These are phyloP conservation scores for Anseranas semipalmata DNA, from an alignment of 2,113 vertebrate genomes.

Conservation along the genomic window DNA sequence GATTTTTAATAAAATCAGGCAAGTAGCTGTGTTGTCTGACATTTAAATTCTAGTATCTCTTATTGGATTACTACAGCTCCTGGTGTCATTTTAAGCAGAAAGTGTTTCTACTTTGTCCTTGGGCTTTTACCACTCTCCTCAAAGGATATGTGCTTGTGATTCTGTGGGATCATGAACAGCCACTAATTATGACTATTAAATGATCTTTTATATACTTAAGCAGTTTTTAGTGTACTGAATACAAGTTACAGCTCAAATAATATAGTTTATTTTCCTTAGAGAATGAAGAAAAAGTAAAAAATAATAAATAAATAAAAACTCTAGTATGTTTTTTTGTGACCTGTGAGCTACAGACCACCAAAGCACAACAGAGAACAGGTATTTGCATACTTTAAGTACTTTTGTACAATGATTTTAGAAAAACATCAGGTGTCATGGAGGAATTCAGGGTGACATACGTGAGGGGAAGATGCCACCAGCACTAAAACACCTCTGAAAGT, in stretches of 20 bases:
- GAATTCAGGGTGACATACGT: background rate
- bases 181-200: background rate
- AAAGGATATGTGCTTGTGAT: background rate
- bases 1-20: background rate
- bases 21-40: background rate
- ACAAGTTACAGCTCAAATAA: background rate
- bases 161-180: background rate
- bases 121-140: background rate
- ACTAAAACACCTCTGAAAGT: background rate
- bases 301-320: too few relatives aligned
- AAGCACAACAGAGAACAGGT: background rate
- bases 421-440: background rate
- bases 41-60: background rate
- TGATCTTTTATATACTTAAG: background rate
- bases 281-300: too few relatives aligned
- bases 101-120: background rate
- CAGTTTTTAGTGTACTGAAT: background rate
- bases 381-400: background rate
- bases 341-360: background rate
- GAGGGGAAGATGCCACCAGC: background rate
- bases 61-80: background rate
- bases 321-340: too few relatives aligned
- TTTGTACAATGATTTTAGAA: background rate
- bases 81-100: background rate
- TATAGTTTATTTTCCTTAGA: background rate